These are phyloP conservation scores for Rhinichthys klamathensis DNA, from an alignment of 2,113 vertebrate species.

Conservation along the genomic window DNA sequence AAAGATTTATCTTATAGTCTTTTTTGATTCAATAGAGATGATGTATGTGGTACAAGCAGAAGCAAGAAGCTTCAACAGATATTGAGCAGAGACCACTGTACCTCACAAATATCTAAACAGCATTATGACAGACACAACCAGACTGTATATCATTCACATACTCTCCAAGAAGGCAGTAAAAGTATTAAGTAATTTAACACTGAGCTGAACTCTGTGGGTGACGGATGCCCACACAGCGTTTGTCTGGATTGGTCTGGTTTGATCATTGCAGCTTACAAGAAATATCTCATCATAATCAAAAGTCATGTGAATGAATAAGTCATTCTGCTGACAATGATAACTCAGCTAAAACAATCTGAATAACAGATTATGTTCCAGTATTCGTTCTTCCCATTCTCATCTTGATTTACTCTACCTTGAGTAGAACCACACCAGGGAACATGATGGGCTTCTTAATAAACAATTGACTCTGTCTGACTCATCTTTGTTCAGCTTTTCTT, in stretches of 20 bases:
- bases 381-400: neutral
- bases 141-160: neutral
- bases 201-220: slow-evolving; percentile 11
- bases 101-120: neutral
- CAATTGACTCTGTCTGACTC: neutral
- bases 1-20: neutral
- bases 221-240: neutral
- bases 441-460: slow-evolving; percentile 1
- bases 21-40: neutral
- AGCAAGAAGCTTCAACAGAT: neutral
- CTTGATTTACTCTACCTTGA: neutral
- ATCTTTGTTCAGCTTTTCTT: neutral
- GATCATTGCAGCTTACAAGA: neutral
- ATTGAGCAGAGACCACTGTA: neutral
- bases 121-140: neutral
- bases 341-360: neutral
- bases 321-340: neutral
- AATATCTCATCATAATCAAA: neutral
- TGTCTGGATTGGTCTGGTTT: slow-evolving; percentile 22
- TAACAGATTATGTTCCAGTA: neutral
- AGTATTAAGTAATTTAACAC: slow-evolving; percentile 5
- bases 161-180: neutral
- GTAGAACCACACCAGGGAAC: neutral
- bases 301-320: neutral
- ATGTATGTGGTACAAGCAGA: neutral